Percentiles rank a stretch among this genome's conserved stretches.
These are phyloP conservation scores for Glaucidium brasilianum DNA, from an alignment of 2,113 vertebrate species.

Conservation along the genomic window DNA sequence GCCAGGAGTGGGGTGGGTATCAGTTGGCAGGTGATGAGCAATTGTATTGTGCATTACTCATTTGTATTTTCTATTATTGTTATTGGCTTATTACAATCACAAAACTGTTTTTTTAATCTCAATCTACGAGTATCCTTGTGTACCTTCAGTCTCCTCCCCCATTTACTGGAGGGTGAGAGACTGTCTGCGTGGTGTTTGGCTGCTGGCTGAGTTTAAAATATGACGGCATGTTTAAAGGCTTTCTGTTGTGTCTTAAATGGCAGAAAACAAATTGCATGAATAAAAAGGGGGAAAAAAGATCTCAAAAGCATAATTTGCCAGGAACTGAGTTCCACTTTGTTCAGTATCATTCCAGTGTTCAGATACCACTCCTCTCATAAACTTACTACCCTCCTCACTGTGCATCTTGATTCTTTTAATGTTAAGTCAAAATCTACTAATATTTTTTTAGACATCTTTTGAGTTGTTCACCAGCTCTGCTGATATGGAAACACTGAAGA, in stretches of 20 bases:
- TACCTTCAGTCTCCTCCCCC: too few relatives aligned
- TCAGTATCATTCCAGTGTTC: background rate
- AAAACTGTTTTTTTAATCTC: too few relatives aligned
- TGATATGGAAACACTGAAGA: background rate
- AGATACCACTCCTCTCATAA: background rate
- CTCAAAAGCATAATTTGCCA: fast-evolving
- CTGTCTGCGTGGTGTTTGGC: too few relatives aligned
- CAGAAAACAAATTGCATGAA: background rate
- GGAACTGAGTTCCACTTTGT: background rate
- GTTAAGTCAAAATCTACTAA: background rate
- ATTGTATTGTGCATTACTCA: too few relatives aligned
- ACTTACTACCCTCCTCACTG: background rate
- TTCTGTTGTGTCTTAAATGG: background rate
- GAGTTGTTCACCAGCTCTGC: background rate
- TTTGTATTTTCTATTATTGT: too few relatives aligned
- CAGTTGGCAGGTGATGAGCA: too few relatives aligned
- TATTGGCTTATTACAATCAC: too few relatives aligned
- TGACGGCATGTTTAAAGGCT: background rate
- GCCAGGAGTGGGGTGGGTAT: too few relatives aligned
- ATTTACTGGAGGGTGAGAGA: too few relatives aligned
- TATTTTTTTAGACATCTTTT: background rate
- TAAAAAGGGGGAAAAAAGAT: background rate
- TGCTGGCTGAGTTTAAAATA: too few relatives aligned
- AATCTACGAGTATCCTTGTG: too few relatives aligned
- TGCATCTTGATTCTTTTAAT: background rate